Evolutionary conservation across 2,888 invertebrate genomes (phyloP).

Genomic region (Drosophila meridionalis): DNA sequence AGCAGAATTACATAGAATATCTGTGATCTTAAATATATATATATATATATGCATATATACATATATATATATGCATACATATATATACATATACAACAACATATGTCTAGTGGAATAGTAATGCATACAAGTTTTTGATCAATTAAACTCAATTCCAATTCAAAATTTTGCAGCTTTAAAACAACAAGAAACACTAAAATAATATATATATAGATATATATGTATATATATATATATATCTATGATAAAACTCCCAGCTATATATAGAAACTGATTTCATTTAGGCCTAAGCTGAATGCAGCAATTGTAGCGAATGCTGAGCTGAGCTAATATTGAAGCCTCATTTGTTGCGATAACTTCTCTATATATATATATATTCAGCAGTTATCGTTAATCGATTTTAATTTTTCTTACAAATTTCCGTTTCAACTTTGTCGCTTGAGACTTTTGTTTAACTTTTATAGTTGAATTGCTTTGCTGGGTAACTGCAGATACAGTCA

Average conservation of each 20-base stretch:
- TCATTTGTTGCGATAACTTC: background rate
- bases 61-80: conserved; percentile 19
- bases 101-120: conserved; percentile 12
- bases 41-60: conserved; percentile 7
- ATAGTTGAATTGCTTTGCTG: background rate
- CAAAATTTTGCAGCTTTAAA: conserved; percentile 3
- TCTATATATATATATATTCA: background rate
- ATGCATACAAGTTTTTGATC: background rate
- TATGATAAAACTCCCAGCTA: background rate
- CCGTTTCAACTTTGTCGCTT: background rate
- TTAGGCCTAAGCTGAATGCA: background rate
- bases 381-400: background rate
- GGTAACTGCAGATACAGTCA: background rate
- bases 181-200: background rate
- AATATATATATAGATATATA: background rate
- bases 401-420: background rate
- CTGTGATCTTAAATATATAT: conserved; percentile 85
- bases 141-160: background rate
- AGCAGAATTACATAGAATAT: conserved; percentile 85
- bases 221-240: no score
- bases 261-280: background rate
- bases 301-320: background rate
- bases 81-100: conserved; percentile 16
- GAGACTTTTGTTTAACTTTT: background rate
- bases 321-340: background rate